phyloP scores from a whole-genome alignment of 2,113 vertebrate genomes.

The Catharus bicknelli region DNA sequence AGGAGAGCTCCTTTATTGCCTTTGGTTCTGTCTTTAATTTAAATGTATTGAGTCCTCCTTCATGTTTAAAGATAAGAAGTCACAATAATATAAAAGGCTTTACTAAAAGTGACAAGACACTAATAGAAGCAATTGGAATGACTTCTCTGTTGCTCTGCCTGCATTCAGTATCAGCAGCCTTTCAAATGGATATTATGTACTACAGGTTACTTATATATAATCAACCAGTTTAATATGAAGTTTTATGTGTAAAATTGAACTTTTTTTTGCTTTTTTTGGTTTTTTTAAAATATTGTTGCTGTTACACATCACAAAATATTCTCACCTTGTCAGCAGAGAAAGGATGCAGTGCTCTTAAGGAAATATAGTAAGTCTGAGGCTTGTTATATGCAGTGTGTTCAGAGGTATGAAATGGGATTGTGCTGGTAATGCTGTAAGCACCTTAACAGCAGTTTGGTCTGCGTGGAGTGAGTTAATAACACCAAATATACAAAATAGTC shows the following conservation, averaged over 20 bases:
- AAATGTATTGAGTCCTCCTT: not conserved
- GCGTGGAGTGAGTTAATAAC: not conserved
- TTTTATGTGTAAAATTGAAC: not conserved
- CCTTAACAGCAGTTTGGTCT: not conserved
- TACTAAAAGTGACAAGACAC: not conserved
- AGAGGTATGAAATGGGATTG: not conserved
- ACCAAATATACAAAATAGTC: not conserved
- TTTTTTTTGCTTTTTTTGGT: not conserved
- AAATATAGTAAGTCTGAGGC: not conserved
- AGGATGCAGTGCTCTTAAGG: not conserved
- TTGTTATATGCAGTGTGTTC: not conserved
- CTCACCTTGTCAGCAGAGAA: not conserved
- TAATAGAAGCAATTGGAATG: not conserved
- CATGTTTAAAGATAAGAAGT: not conserved
- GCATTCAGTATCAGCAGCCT: not conserved
- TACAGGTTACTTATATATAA: not conserved
- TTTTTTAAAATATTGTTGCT: not conserved
- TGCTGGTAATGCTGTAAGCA: slow-evolving; percentile 7
- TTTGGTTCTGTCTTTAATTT: slow-evolving; percentile 37
- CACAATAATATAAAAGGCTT: not conserved
- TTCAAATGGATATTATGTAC: not conserved
- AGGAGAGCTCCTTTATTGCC: not conserved
- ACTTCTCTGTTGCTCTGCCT: not conserved
- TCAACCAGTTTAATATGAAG: not conserved
- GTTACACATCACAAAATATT: not conserved